Percentiles rank a stretch among this genome's conserved stretches.
These are phyloP conservation scores for Oryzias javanicus DNA, from an alignment of 2,113 vertebrate species.

Conservation along the genomic window DNA sequence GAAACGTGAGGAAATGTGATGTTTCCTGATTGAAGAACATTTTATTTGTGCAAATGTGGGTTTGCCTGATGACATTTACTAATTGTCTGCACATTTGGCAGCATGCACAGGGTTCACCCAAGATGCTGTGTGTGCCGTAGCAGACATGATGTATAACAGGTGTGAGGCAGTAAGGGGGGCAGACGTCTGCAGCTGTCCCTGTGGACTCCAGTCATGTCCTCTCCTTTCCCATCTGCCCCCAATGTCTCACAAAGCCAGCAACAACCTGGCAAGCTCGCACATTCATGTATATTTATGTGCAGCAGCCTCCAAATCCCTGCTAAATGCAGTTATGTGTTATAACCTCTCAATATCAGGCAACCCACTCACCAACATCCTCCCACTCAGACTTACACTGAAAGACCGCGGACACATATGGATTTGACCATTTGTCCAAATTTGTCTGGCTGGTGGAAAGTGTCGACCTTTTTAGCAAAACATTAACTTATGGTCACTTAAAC, in stretches of 20 bases:
- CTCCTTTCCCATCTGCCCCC: slow-evolving; percentile 67
- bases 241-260: slow-evolving; percentile 36
- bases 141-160: slow-evolving; percentile 78
- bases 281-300: slow-evolving; percentile 22
- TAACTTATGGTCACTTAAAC: no score
- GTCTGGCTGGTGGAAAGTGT: no score
- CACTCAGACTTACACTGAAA: slow-evolving; percentile 31
- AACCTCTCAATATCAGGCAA: slow-evolving; percentile 40
- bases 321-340: slow-evolving; percentile 65
- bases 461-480: no score
- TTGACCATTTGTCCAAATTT: slow-evolving; percentile 42
- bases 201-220: slow-evolving; percentile 60
- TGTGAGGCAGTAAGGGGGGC: slow-evolving; percentile 65
- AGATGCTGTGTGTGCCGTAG: slow-evolving; percentile 58
- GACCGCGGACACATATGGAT: slow-evolving; percentile 43
- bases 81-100: slow-evolving; percentile 14
- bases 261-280: slow-evolving; percentile 40
- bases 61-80: slow-evolving; percentile 11
- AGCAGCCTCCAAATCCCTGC: slow-evolving; percentile 18
- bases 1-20: not conserved
- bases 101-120: slow-evolving; percentile 28
- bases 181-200: slow-evolving; percentile 66
- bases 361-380: slow-evolving; percentile 27
- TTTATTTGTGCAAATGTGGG: not conserved
- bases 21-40: not conserved